phyloP scores from a whole-genome alignment of 2,797 vertebrate genomes.

The Spinus olivaceus region DNA sequence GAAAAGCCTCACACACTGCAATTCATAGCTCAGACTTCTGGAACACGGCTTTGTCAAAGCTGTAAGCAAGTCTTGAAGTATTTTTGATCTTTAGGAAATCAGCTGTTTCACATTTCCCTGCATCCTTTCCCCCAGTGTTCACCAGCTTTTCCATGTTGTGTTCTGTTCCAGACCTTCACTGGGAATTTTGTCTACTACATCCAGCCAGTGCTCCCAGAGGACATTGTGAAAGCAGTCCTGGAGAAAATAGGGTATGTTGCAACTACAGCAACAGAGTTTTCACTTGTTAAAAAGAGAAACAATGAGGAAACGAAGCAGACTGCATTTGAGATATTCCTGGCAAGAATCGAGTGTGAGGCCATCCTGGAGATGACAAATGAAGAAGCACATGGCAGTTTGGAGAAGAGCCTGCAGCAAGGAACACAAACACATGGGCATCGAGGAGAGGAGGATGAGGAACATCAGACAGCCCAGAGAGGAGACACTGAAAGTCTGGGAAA shows the following conservation, averaged over 20 bases:
- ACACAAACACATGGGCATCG: neutral
- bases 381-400: constrained; percentile 23
- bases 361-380: constrained; percentile 73
- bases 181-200: constrained; percentile 85
- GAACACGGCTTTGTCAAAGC: neutral
- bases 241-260: constrained; percentile 82
- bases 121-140: neutral
- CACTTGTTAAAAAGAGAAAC: constrained; percentile 68
- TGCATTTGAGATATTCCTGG: constrained; percentile 85
- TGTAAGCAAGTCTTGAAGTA: neutral
- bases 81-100: neutral
- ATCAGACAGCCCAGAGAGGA: neutral
- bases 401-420: constrained; percentile 54
- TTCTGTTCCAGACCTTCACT: constrained; percentile 81
- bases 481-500: neutral
- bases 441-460: neutral
- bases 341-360: constrained; percentile 75
- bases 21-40: neutral
- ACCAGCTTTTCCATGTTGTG: neutral
- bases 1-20: neutral
- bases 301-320: constrained; percentile 70
- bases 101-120: neutral
- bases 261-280: constrained; percentile 75
- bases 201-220: constrained; percentile 74
- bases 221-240: constrained; percentile 72